Evolutionary conservation across 1,140 invertebrate species (phyloP), one percentile per base, ranked within the genome.

Genomic region (Nilaparvata lugens): DNA sequence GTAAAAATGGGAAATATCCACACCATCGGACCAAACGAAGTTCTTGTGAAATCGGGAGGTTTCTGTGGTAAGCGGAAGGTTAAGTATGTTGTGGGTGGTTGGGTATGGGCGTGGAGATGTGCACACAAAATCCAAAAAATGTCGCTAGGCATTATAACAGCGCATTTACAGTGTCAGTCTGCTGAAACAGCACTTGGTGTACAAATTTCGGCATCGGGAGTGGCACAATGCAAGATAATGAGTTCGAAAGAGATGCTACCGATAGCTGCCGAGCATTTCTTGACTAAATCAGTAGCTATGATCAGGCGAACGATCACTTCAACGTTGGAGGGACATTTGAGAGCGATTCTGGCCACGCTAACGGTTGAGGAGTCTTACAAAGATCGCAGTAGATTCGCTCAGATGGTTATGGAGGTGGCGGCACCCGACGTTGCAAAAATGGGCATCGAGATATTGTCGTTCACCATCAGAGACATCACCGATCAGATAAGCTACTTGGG

Each of bases 281-380:
- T 98, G 25, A 95, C 95, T 1, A 97, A 97, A 75, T 80, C 80
- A 61, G 85, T 91, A 40, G 84, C 88, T 66, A 91, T 97, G 72
- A 89, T 98, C 70, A 93, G 95, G 72, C 81, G 81, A 67, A 96
- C 95, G 16, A 87, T 98, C 63, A 79, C 95, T 54, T 93, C 95
- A 68, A 97, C 94, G 1, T 74, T 97, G n/a, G 95, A 98, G 70
- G 95, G 95, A 43, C 95, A 97, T 76, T 79, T 97, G 55, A 81
- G 95, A 72, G 94, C 95, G 38, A 97, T 98, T 76, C 79, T 97
- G 54, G 93, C 94, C 79, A 97, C 94, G 64, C 83, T 97, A 76
- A 95, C 93, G 75, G 94, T 97, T 64, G 95, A 97, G 83, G 93
- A 96, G 77, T 90, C 97, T 24, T 97, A 96, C 79, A 90, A 93